Evolutionary conservation across 64 coral and sea anemone genomes (phyloP), one percentile per base, ranked within the genome.

Genomic region (Montipora cactus): DNA sequence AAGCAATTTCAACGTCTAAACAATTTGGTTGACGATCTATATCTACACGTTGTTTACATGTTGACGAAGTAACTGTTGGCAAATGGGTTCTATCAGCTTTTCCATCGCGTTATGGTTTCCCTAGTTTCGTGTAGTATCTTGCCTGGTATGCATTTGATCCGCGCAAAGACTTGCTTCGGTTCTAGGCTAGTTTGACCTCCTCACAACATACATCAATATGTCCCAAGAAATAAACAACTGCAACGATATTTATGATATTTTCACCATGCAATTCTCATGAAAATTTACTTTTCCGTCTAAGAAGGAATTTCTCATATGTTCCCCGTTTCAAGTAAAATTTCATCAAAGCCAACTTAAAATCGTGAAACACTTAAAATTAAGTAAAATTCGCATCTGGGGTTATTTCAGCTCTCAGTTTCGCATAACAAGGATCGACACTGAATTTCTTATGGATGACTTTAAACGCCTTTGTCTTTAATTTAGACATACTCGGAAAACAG

Each of bases 81-180:
- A 21, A 37, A 22, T 47, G 15, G 2, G 37, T 76, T 46, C 44
- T 76, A 12, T 64, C 2, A 28, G 14, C 5, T 84, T 49, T 68
- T 71, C 47, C 5, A 47, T 86, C 19, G 66, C 11, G 53, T 6
- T 22, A 45, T 52, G 15, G 82, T 86, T 49, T 23, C 82, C 82
- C 50, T 71, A 86, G 82, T 86, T 86, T 67, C 82, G 46, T 71
- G 66, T 4, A 69, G 67, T 46, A 70, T 2, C 7, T 49, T 72
- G 12, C 46, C 8, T 71, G 82, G 82, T n/a, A 86, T 86, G 66
- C 82, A 50, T 8, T 49, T 71, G 19, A 72, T 10, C 53, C 53
- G 53, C 61, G 61, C 9, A 5, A 15, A 64, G 61, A 64, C 8
- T 15, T 64, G 61, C 61, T 3, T 7, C 53, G 11, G 53, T 64